phyloP scores from a whole-genome alignment of 2,888 invertebrate species.

The Melanotus villosus region DNA sequence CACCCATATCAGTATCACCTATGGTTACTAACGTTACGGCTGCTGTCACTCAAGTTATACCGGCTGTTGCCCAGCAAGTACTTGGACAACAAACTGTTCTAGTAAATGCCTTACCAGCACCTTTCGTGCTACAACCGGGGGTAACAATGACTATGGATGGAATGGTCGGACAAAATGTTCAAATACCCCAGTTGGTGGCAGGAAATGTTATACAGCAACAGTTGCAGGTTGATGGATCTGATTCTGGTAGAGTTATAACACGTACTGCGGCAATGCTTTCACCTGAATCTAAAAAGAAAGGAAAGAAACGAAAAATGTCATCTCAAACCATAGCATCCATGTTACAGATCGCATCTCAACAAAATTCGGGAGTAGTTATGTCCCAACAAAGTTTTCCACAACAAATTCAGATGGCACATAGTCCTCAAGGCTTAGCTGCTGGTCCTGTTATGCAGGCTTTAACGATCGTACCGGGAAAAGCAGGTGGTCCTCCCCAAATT shows the following conservation, averaged over 20 bases:
- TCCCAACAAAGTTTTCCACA: slow-evolving; percentile 75
- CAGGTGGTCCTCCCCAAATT: slow-evolving; percentile 80
- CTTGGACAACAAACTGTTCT: slow-evolving; percentile 84
- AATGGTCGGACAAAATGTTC: slow-evolving; percentile 78
- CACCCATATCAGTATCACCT: slow-evolving; percentile 75
- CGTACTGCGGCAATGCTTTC: slow-evolving; percentile 71
- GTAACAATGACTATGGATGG: slow-evolving; percentile 82
- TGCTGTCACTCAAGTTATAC: slow-evolving; percentile 77
- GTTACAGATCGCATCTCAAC: slow-evolving; percentile 78
- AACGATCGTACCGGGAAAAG: slow-evolving; percentile 84
- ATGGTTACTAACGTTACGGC: slow-evolving; percentile 77
- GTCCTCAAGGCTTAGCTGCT: slow-evolving; percentile 77
- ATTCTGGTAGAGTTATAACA: slow-evolving; percentile 61
- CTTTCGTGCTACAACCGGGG: slow-evolving; percentile 84
- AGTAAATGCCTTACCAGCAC: slow-evolving; percentile 84
- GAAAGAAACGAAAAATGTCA: slow-evolving; percentile 82
- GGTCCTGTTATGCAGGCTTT: slow-evolving; percentile 82
- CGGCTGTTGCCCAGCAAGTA: slow-evolving; percentile 76
- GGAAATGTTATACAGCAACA: slow-evolving; percentile 76
- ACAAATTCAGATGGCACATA: slow-evolving; percentile 79
- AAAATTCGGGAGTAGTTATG: slow-evolving; percentile 76
- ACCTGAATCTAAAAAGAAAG: slow-evolving; percentile 75
- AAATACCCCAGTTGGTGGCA: slow-evolving; percentile 79
- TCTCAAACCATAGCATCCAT: slow-evolving; percentile 80
- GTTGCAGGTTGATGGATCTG: slow-evolving; percentile 71